phyloP scores from a whole-genome alignment of 2,888 invertebrate genomes.

The Drosophila affinis region DNA sequence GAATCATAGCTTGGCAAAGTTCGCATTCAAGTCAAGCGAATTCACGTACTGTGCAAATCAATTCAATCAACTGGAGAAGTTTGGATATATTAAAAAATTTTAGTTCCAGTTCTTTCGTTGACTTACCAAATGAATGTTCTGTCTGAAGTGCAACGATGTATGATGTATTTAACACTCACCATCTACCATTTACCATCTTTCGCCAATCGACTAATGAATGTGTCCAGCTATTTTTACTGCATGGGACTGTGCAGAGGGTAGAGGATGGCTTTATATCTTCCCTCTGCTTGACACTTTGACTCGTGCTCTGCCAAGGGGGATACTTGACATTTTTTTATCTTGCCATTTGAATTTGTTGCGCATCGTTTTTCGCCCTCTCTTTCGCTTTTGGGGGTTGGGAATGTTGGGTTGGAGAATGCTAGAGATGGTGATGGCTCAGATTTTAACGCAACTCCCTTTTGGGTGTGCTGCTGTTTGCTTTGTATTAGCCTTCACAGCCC shows the following conservation, averaged over 20 bases:
- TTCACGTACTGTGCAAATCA: too few species aligned
- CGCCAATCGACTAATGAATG: background rate
- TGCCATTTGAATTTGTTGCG: slow-evolving; percentile 76
- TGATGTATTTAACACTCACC: too few species aligned
- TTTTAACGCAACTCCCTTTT: slow-evolving; percentile 58
- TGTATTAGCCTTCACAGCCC: slow-evolving; percentile 59
- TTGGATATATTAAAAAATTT: too few species aligned
- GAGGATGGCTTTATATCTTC: background rate
- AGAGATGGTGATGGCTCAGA: slow-evolving; percentile 22
- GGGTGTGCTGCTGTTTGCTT: slow-evolving; percentile 36
- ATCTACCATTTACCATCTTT: too few species aligned
- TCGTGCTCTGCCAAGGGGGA: slow-evolving; percentile 15
- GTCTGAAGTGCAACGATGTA: too few species aligned
- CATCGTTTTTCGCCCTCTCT: slow-evolving; percentile 53
- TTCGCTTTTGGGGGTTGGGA: background rate
- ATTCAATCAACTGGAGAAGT: too few species aligned
- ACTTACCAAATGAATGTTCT: too few species aligned
- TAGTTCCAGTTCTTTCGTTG: too few species aligned
- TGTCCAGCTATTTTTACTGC: background rate
- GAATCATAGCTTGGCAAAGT: too few species aligned
- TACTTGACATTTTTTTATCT: slow-evolving; percentile 57
- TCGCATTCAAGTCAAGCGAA: too few species aligned
- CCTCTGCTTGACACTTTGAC: background rate
- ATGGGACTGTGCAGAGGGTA: background rate
- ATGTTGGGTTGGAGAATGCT: slow-evolving; percentile 1